Percentiles rank a stretch among this genome's conserved stretches.
These are phyloP conservation scores for Polylopha cassiicola DNA, from an alignment of 2,888 invertebrate species.

Conservation along the genomic window DNA sequence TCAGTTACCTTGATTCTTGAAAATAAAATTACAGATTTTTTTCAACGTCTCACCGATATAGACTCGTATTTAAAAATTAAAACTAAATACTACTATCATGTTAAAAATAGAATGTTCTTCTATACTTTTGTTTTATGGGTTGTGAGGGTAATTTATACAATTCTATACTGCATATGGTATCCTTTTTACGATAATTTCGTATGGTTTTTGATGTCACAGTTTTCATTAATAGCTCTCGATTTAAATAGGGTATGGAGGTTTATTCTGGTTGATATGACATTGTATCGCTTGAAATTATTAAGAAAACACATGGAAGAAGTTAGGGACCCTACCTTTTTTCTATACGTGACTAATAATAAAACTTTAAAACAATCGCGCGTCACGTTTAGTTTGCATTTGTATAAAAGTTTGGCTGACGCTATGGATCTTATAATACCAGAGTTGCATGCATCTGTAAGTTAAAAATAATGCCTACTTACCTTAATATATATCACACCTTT, in stretches of 20 bases:
- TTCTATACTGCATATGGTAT: constrained; percentile 38
- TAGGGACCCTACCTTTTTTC: constrained; percentile 44
- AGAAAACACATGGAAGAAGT: constrained; percentile 49
- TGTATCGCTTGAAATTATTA: constrained; percentile 50
- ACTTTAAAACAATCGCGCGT: constrained; percentile 49
- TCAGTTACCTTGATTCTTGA: constrained; percentile 39
- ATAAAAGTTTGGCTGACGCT: constrained; percentile 51
- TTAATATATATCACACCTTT: not conserved
- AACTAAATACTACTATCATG: constrained; percentile 33
- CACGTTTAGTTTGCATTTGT: constrained; percentile 46
- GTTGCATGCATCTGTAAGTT: constrained; percentile 54
- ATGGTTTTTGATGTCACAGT: constrained; percentile 41
- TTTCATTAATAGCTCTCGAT: constrained; percentile 54
- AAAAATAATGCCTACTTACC: not conserved
- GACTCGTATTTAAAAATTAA: constrained; percentile 50
- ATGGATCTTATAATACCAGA: constrained; percentile 54
- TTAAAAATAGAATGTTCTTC: constrained; percentile 34
- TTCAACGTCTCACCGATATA: constrained; percentile 37
- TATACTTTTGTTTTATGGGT: constrained; percentile 39
- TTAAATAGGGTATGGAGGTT: constrained; percentile 60
- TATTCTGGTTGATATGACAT: constrained; percentile 47
- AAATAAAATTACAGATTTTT: constrained; percentile 40
- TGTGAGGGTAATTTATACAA: constrained; percentile 41
- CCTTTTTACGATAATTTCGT: constrained; percentile 35
- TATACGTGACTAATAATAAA: constrained; percentile 52